A percentile compares a stretch with the other conserved stretches of the same genome.
phyloP scores from a whole-genome alignment of 2,113 vertebrate species.

The Sylvia atricapilla region DNA sequence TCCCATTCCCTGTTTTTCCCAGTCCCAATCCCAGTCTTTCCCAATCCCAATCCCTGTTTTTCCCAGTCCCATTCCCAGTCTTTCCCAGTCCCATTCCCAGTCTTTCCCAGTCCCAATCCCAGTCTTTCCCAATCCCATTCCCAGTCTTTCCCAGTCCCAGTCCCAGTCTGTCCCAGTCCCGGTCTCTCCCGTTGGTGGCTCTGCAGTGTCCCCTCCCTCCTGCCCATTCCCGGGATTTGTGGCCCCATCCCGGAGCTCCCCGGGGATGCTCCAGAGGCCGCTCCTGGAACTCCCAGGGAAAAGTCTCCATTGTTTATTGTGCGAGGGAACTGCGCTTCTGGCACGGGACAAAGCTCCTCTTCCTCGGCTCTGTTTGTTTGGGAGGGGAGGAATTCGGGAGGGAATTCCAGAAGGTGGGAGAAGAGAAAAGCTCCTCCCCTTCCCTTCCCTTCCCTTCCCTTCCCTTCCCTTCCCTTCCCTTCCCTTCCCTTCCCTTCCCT shows the following conservation, averaged over 20 bases:
- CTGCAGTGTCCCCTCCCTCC: neutral
- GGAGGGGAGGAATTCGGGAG: neutral
- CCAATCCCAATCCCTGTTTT: neutral
- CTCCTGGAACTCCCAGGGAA: no score
- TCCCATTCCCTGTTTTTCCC: neutral
- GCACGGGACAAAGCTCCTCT: neutral
- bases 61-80: no score
- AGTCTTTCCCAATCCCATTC: neutral
- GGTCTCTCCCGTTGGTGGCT: neutral
- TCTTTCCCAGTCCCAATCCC: neutral
- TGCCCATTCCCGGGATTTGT: neutral
- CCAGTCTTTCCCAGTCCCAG: no score
- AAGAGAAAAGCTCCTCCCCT: neutral
- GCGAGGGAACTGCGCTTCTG: neutral
- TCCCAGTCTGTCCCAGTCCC: neutral
- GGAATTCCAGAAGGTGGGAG: neutral
- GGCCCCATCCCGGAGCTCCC: neutral
- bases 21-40: neutral
- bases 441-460: neutral
- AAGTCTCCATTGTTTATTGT: neutral
- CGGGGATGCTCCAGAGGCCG: neutral
- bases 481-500: no score
- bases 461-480: no score
- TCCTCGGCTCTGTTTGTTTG: neutral
- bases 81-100: no score